Evolutionary conservation across 2,113 vertebrate genomes (phyloP).

Genomic region (Eptesicus fuscus): DNA sequence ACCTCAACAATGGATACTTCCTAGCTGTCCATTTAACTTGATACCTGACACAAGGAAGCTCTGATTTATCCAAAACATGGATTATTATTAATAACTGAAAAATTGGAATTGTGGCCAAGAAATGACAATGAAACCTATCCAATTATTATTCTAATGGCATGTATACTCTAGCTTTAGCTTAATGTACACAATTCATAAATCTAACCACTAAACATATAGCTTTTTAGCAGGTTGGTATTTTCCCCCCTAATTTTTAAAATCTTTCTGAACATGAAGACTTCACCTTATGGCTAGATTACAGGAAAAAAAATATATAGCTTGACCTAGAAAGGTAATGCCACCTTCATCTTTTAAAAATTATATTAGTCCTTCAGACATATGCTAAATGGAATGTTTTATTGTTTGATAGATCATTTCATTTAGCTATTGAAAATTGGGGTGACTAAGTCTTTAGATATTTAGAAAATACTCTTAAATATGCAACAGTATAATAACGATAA

Average conservation of each 20-base stretch:
- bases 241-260: not conserved
- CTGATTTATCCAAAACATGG: not conserved
- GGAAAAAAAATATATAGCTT: not conserved
- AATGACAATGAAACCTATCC: not conserved
- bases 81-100: not conserved
- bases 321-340: not conserved
- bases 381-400: slow-evolving; percentile 55
- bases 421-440: slow-evolving; percentile 45
- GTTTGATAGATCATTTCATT: slow-evolving; percentile 48
- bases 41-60: not conserved
- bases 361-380: not conserved
- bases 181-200: slow-evolving; percentile 23
- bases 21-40: not conserved
- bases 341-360: slow-evolving; percentile 25
- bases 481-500: slow-evolving; percentile 69
- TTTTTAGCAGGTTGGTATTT: not conserved
- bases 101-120: not conserved
- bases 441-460: slow-evolving; percentile 57
- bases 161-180: not conserved
- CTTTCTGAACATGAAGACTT: not conserved
- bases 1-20: not conserved
- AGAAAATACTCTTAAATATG: slow-evolving; percentile 73
- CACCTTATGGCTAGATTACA: not conserved
- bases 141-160: not conserved
- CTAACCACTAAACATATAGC: not conserved